phyloP scores from a whole-genome alignment of 2,888 invertebrate genomes.

The Parnassius apollo region DNA sequence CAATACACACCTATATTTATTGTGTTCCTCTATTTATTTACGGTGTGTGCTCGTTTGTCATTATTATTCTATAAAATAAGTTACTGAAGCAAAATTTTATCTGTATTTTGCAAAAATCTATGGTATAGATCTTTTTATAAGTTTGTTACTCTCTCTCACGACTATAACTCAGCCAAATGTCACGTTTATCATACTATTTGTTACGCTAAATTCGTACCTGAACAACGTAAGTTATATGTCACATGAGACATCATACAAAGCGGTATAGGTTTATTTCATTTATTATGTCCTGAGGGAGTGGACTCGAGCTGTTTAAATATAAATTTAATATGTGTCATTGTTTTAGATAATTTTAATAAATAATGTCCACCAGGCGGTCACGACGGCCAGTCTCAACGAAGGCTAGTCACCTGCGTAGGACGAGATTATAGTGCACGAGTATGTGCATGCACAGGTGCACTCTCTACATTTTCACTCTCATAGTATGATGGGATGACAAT shows the following conservation, averaged over 20 bases:
- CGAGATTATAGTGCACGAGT: no score
- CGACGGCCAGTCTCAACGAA: no score
- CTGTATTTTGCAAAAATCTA: constrained; percentile 1
- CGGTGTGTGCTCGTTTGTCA: no score
- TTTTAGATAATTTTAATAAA: not conserved
- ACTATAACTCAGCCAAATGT: constrained; percentile 17
- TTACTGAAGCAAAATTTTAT: not conserved
- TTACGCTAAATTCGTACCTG: constrained; percentile 19
- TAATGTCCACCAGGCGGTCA: no score
- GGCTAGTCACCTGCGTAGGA: no score
- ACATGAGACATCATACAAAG: constrained; percentile 2
- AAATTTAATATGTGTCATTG: not conserved
- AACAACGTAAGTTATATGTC: constrained; percentile 9
- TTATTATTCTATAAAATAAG: no score
- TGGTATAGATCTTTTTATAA: not conserved
- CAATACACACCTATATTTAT: no score
- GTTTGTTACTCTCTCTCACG: no score
- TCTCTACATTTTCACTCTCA: no score
- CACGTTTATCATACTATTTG: constrained; percentile 20
- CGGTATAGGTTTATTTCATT: not conserved
- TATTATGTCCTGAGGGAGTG: not conserved
- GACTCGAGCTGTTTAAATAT: not conserved
- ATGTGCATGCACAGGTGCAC: no score
- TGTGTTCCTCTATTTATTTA: no score
- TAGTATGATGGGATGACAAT: no score